Base-by-base conservation (phyloP, 2,797 vertebrate genomes). In the Ctenopoma multispine region DNA sequence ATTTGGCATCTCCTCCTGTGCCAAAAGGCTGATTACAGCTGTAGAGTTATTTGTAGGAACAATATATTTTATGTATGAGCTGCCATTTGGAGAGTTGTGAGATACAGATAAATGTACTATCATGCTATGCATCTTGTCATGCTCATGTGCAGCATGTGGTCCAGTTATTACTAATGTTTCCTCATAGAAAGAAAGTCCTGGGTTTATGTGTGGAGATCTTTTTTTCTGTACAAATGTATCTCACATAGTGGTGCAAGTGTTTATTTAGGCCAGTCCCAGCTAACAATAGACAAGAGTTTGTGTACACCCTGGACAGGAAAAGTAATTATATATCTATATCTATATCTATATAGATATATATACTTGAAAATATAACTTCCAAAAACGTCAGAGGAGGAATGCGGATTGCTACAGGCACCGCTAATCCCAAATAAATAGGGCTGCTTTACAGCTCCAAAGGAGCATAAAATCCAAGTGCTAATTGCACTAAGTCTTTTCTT, bases 1-100 rank as follows among this genome's bases (percentile, higher is more conserved):
- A 3, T 58, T 77, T 57, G 74, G 21, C 49, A 24, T 65, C 38
- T 48, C 63, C 38, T 38, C 4, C 50, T 56, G 63, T 51, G 68
- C 61, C 46, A 53, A 34, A 20, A 54, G 27, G 61, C n/a, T 78
- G 20, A 77, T 73, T 63, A 53, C 20, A 59, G 10, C 2, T 46
- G 48, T 31, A 7, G 12, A 54, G 3, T 38, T 54, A 44, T 59
- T 13, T 73, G 10, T 14, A n/a, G 54, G 17, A 72, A 44, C 29
- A 48, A 18, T 61, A 7, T 43, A 44, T 66, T 48, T 57, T 34
- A 44, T 57, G n/a, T 20, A 4, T 49, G 17, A 13, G 3, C 11
- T 20, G 12, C 8, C 7, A 20, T 43, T 57, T 13, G 38, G 5
- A 54, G 43, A 38, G 31, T 41, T 44, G n/a, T 17, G n/a, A 31